These are phyloP conservation scores for Dexiosoma caninum DNA, from an alignment of 2,888 invertebrate species.

Conservation along the genomic window DNA sequence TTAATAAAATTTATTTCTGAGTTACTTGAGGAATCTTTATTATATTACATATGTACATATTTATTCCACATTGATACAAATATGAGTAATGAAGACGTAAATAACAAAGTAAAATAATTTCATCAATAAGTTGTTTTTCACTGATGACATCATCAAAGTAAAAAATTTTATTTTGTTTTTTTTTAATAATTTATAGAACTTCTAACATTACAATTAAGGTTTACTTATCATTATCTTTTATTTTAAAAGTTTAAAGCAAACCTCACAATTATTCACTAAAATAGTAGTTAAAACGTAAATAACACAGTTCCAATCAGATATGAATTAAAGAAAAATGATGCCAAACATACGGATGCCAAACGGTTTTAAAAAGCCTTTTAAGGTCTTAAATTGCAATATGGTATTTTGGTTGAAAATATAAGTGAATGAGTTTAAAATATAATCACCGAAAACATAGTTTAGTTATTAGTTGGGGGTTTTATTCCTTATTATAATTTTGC, in stretches of 20 bases:
- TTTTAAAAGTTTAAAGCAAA: background rate
- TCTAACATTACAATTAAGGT: too few species aligned
- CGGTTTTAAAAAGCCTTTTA: too few species aligned
- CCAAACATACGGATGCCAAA: too few species aligned
- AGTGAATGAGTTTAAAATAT: too few species aligned
- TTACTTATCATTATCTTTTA: background rate
- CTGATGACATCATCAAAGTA: conserved; percentile 49
- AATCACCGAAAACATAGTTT: too few species aligned
- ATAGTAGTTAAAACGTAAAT: background rate
- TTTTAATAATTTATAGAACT: background rate
- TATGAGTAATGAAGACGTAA: background rate
- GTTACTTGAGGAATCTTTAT: background rate
- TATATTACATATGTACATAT: background rate
- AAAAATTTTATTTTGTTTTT: background rate
- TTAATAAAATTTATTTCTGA: background rate
- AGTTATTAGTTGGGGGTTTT: too few species aligned
- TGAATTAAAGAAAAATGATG: background rate
- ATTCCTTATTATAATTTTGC: too few species aligned
- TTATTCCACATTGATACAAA: background rate
- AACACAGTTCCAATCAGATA: background rate
- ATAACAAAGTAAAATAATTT: background rate
- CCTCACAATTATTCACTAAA: background rate
- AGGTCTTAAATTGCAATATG: too few species aligned
- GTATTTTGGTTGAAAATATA: too few species aligned
- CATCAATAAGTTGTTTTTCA: conserved; percentile 8